Conservation (phyloP, 1,140 invertebrate genomes). For the Radopholus similis region DNA sequence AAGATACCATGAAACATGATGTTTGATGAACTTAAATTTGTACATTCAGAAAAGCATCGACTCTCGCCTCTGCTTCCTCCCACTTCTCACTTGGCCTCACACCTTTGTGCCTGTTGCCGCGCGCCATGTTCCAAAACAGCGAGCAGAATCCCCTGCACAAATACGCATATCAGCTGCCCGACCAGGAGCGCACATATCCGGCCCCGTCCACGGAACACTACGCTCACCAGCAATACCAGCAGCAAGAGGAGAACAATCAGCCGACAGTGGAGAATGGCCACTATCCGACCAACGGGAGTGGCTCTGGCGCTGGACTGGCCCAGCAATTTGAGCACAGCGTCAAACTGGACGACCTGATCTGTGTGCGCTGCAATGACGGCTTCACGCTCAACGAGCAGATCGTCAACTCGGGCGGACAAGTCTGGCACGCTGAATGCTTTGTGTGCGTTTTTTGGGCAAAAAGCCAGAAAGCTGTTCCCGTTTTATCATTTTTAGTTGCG, state of each 20-base stretch:
- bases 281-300: not conserved
- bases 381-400: constrained; percentile 79
- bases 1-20: no score
- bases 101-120: no score
- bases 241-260: not conserved
- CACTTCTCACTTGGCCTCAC: no score
- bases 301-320: not conserved
- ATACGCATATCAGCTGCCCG: constrained; percentile 15
- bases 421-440: constrained; percentile 98
- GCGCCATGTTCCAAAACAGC: constrained; percentile 17
- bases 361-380: constrained; percentile 56
- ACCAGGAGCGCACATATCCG: constrained; percentile 7
- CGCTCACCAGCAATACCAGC: not conserved
- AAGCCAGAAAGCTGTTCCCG: not conserved
- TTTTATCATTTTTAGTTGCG: constrained; percentile 71
- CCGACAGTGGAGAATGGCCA: constrained; percentile 1
- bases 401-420: constrained; percentile 93
- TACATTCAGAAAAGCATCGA: no score
- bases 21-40: no score
- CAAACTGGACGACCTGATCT: constrained; percentile 38
- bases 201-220: not conserved
- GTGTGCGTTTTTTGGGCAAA: constrained; percentile 73
- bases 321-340: constrained; percentile 28
- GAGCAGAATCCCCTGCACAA: constrained; percentile 12
- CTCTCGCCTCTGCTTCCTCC: no score